These are phyloP conservation scores for Enteromius unitaeniatus DNA, from an alignment of 2,797 vertebrate species.

Conservation along the genomic window DNA sequence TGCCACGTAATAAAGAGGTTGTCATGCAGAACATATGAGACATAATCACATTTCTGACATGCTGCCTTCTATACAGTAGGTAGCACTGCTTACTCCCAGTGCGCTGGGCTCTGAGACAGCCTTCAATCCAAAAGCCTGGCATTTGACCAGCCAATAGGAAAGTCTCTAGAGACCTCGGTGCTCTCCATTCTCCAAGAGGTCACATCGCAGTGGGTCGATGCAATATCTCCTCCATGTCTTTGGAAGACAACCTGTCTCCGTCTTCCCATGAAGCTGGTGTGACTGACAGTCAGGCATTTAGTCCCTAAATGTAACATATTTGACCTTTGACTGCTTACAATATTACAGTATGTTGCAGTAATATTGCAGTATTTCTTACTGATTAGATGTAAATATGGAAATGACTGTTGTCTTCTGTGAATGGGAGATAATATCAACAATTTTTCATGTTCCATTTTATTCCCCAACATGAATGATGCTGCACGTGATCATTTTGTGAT, in stretches of 20 bases:
- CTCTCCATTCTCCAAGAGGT: constrained; percentile 22
- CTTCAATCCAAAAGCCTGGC: constrained; percentile 33
- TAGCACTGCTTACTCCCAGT: constrained; percentile 33
- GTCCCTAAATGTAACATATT: background rate
- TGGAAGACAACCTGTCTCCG: constrained; percentile 26
- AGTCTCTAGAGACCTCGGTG: constrained; percentile 15
- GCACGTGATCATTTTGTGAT: background rate
- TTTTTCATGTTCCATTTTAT: background rate
- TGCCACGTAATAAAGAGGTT: constrained; percentile 7
- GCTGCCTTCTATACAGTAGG: constrained; percentile 13
- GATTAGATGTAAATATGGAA: background rate
- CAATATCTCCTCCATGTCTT: constrained; percentile 23
- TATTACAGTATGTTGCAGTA: too few relatives aligned
- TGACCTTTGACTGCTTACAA: background rate
- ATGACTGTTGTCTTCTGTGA: background rate
- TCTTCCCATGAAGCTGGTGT: background rate
- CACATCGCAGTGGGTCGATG: constrained; percentile 17
- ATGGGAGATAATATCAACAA: background rate
- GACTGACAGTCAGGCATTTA: background rate
- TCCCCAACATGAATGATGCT: background rate
- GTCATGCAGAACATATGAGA: constrained; percentile 27
- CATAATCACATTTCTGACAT: constrained; percentile 34
- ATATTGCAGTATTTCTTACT: background rate
- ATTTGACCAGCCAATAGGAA: constrained; percentile 27
- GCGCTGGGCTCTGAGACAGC: background rate